A percentile compares a stretch with the other conserved stretches of the same genome.
Conservation (phyloP, 2,113 vertebrate species). For the Ginglymostoma cirratum region DNA sequence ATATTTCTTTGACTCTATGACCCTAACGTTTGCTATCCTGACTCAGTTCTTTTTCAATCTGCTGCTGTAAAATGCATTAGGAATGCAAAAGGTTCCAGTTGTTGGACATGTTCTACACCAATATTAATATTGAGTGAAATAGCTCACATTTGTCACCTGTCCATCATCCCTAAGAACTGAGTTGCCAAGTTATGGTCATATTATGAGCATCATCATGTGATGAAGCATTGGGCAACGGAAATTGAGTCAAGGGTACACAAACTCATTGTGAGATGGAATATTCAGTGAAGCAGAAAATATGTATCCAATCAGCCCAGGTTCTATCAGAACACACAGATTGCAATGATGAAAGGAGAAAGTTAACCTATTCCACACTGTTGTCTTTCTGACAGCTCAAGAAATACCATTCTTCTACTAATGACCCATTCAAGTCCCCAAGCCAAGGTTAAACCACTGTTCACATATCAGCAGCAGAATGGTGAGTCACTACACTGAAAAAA, state of each 20-base stretch:
- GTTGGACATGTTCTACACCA: neutral
- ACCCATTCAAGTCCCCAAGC: neutral
- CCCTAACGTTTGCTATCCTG: neutral
- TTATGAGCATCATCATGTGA: neutral
- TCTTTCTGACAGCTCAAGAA: neutral
- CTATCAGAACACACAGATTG: slow-evolving; percentile 7
- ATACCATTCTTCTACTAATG: neutral
- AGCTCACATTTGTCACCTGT: neutral
- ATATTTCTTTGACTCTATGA: too few species aligned
- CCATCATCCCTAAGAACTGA: neutral
- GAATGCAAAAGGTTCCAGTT: neutral
- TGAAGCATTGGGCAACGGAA: neutral
- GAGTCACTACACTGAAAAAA: neutral
- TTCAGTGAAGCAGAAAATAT: neutral
- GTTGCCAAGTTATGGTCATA: neutral
- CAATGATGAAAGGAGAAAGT: neutral
- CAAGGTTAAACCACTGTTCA: neutral
- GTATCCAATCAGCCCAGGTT: neutral
- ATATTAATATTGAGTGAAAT: neutral
- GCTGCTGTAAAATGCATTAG: neutral
- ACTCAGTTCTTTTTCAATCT: neutral
- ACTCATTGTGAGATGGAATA: neutral
- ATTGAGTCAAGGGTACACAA: neutral
- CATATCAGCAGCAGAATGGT: neutral
- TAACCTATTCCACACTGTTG: neutral